Percentiles rank a stretch among this genome's conserved stretches.
Evolutionary conservation across 2,113 vertebrate species (phyloP).

Genomic region (Diadophis punctatus): DNA sequence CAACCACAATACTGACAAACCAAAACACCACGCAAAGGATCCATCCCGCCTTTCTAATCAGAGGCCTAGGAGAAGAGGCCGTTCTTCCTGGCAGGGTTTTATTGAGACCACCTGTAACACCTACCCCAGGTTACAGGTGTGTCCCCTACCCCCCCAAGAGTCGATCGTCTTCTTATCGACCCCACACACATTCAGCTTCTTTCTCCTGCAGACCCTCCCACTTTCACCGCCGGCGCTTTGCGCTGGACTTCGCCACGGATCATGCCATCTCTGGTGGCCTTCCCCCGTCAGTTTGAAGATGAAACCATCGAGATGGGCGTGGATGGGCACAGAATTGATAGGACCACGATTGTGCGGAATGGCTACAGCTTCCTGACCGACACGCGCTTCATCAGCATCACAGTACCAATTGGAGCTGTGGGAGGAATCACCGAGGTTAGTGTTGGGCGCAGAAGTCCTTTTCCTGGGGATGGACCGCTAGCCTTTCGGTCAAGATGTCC

Average conservation of each 20-base stretch:
- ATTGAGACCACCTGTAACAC: background rate
- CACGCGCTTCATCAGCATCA: background rate
- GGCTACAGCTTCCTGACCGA: constrained; percentile 46
- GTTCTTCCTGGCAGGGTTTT: background rate
- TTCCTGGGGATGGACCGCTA: background rate
- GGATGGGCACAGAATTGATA: constrained; percentile 57
- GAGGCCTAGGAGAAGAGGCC: background rate
- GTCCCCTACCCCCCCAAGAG: background rate
- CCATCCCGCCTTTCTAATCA: background rate
- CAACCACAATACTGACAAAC: background rate
- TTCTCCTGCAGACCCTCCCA: constrained; percentile 59
- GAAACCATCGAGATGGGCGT: constrained; percentile 66
- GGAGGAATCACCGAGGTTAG: constrained; percentile 35
- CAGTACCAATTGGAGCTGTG: constrained; percentile 35
- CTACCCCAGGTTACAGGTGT: background rate
- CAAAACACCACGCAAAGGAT: background rate
- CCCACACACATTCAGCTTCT: background rate
- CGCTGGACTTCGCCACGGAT: constrained; percentile 68
- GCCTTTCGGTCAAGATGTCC: background rate
- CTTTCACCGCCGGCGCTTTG: constrained; percentile 56
- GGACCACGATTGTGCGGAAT: constrained; percentile 30
- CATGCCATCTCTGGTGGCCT: constrained; percentile 64
- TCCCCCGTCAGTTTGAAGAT: background rate
- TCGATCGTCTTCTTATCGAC: background rate
- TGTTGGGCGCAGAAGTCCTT: background rate